A percentile compares a stretch with the other conserved stretches of the same genome.
These are phyloP conservation scores for Cyaniris semiargus DNA, from an alignment of 2,888 invertebrate species.

Conservation along the genomic window DNA sequence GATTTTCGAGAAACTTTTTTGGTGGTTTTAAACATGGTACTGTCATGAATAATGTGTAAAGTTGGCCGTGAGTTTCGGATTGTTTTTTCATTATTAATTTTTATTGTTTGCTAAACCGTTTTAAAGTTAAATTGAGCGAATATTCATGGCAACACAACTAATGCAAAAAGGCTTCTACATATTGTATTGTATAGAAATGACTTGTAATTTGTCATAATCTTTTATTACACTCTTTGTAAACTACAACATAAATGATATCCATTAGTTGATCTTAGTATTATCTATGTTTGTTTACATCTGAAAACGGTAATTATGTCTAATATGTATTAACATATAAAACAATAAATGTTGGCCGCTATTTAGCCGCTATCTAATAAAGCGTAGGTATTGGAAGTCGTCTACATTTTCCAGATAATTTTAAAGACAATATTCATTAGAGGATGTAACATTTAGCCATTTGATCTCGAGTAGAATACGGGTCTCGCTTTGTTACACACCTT, in stretches of 20 bases:
- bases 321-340: no score
- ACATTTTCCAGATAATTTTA: background rate
- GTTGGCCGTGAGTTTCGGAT: constrained; percentile 68
- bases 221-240: no score
- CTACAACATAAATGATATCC: no score
- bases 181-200: no score
- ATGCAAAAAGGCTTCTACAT: no score
- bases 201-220: no score
- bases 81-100: constrained; percentile 66
- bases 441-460: background rate
- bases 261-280: no score
- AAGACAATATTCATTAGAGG: background rate
- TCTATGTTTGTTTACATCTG: no score
- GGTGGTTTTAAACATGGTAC: constrained; percentile 58
- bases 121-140: background rate
- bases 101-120: constrained; percentile 23
- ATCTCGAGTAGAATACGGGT: background rate
- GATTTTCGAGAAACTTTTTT: constrained; percentile 50
- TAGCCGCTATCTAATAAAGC: background rate
- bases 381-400: background rate
- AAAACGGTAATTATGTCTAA: no score
- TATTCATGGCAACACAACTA: no score
- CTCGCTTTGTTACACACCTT: background rate
- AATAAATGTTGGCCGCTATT: no score
- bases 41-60: constrained; percentile 65